Evolutionary conservation across 2,797 vertebrate genomes (phyloP), one percentile per base, ranked within the genome.

Genomic region (Muraenolepis orangiensis): DNA sequence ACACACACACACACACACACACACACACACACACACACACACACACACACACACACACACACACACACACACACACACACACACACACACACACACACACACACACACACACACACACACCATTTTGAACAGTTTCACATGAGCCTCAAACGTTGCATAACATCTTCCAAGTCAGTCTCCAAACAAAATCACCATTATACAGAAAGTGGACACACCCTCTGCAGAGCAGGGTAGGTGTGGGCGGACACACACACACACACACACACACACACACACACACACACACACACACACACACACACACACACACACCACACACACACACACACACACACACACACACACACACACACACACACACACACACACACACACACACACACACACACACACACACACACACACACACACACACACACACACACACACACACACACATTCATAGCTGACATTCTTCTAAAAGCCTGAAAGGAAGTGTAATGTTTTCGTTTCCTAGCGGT

Each of bases 121-220:
- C 57, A 73, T 84, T 90, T 91, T 80, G 66, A 89, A 90, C 85
- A 74, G 67, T 74, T 64, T 74, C 74, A 40, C 30, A 8, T 36
- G 18, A 32, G 8, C 26, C 61, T 29, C 23, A 40, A 42, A n/a
- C 32, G 46, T 61, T 74, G 28, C 61, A 74, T 51, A 77, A 86
- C 77, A 74, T 74, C 81, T 77, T 40, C 71, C 61, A 66, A 73
- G 72, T 46, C 31, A 23, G 75, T 28, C 74, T 71, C 85, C 84
- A 85, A n/a, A 90, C 83, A 85, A 81, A 78, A 83, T 86, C 71
- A 0, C 74, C 86, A 81, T 87, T 82, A 88, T 88, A 82, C 72
- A 29, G 69, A 71, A 76, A 34, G 11, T 2, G 16, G 81, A 4
- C 82, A 81, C 84, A 76, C 82, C 82, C 75, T 74, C 69, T 70